Evolutionary conservation across 2,888 invertebrate genomes (phyloP), one percentile per base, ranked within the genome.

Genomic region (Caenorhabditis afra): DNA sequence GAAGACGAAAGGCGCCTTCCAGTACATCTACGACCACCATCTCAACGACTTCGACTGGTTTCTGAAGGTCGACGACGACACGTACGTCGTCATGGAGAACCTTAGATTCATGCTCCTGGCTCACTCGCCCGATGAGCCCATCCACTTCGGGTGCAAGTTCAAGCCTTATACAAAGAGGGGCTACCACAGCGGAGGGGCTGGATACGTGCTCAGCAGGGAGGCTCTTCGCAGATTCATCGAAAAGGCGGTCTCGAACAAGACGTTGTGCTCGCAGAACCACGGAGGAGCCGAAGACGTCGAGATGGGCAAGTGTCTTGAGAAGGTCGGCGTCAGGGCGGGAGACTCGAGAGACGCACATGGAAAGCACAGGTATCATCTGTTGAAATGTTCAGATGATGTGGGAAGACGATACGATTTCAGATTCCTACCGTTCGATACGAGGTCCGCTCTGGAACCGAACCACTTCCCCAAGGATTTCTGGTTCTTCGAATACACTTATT

Each of bases 41-140:
- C 77, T 89, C 62, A 93, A 92, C 55, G 90, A 91, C 23, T 91
- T 90, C 67, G 92, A 92, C 77, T 92, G 92, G 92, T 97, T 99
- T 91, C 92, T 97, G 88, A 99, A 99, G 91, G 97, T 98, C 16
- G 98, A 98, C 90, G 98, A 98, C 91, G 97, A 98, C 90, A 97
- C 98, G 93, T 97, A 96, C 91, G 95, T 97, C 23, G 93, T 99
- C 47, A 93, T 99, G 45, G 98, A 99, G 91, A 99, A 99, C 91
- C 92, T 99, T 47, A 93, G 98, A n/a, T 89, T 86, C 65, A 86
- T 89, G 89, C 82, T 89, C 23, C 53, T 89, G 73, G 83, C 87
- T 20, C 85, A 89, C 61, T 87, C 87, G 39, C 86, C 89, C 8
- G 80, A 82, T 14, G 87, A 87, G 59, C 88, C 88, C 5, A 75